Percentiles rank a stretch among this genome's conserved stretches.
Conservation (phyloP, 1,140 invertebrate species). For the Heliconius nattereri region DNA sequence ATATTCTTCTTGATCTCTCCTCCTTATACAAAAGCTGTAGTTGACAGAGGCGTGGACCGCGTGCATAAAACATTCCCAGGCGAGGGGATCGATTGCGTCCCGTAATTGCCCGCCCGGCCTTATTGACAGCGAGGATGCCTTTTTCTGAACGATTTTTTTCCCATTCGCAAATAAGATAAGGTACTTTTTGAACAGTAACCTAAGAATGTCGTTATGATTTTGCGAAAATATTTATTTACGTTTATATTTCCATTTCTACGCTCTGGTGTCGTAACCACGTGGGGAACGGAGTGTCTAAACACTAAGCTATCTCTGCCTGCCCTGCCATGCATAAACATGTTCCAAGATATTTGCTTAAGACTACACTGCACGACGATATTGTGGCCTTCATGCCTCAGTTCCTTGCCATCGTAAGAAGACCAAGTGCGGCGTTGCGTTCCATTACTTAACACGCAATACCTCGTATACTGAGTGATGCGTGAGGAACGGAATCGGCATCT, state of each 20-base stretch:
- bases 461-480: not conserved
- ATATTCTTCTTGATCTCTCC: not conserved
- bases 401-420: not conserved
- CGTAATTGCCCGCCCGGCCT: slow-evolving; percentile 59
- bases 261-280: no score
- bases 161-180: slow-evolving; percentile 18
- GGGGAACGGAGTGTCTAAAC: no score
- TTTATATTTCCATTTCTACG: no score
- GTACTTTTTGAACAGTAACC: not conserved
- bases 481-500: not conserved
- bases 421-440: not conserved
- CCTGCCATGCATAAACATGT: no score
- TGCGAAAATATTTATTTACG: not conserved
- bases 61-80: slow-evolving; percentile 41
- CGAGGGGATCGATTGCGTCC: slow-evolving; percentile 50
- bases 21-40: slow-evolving; percentile 22
- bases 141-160: slow-evolving; percentile 20
- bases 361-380: no score
- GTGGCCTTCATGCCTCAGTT: not conserved
- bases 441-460: not conserved
- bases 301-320: no score
- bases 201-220: not conserved
- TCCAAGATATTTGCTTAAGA: no score
- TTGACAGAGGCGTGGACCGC: slow-evolving; percentile 31
- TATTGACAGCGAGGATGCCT: slow-evolving; percentile 47